Base-by-base conservation (phyloP, 2,888 invertebrate genomes). In the Pseudoips prasinana region DNA sequence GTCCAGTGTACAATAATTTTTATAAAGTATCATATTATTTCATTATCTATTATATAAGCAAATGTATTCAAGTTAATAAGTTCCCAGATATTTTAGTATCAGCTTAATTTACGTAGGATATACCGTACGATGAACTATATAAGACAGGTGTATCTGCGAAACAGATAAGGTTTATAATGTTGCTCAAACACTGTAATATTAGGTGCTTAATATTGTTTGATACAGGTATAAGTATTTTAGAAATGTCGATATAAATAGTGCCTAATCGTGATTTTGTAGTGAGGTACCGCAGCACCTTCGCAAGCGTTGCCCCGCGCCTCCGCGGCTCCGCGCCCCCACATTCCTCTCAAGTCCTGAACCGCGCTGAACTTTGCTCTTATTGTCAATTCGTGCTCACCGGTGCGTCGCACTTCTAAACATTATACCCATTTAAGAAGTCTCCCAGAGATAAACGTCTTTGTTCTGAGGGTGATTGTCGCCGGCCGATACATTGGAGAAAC, bases 351-450 rank as follows among this genome's bases (percentile, higher is more conserved):
- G 83, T 84, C 84, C 86, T 83, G 82, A 84, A 81, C 86, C 73
- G 68, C 63, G 76, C 73, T 87, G 86, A 86, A 85, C 87, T 87
- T 86, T 88, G 85, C 80, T 85, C 87, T 87, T 84, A 86, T 85
- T 87, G 86, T 84, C 84, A 82, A 82, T 79, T 85, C 84, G 85
- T 86, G 83, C 81, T 80, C 72, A 71, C 61, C 68, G 66, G 73
- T 83, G 80, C 78, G 80, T 82, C 73, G 65, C 71, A 65, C 66
- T 73, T 63, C 60, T 68, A 73, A 71, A 70, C 70, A 64, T 70
- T 74, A 71, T 73, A 68, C 64, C 67, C 65, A 66, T 74, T 78
- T 74, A 66, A 68, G 75, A 74, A 64, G 62, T 63, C 64, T 64
- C 41, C 50, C 41, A 40, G 48, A 66, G 68, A 69, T 71, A 75